Evolutionary conservation across 1,140 invertebrate genomes (phyloP), one percentile per base, ranked within the genome.

Genomic region (Charaxes varanes): DNA sequence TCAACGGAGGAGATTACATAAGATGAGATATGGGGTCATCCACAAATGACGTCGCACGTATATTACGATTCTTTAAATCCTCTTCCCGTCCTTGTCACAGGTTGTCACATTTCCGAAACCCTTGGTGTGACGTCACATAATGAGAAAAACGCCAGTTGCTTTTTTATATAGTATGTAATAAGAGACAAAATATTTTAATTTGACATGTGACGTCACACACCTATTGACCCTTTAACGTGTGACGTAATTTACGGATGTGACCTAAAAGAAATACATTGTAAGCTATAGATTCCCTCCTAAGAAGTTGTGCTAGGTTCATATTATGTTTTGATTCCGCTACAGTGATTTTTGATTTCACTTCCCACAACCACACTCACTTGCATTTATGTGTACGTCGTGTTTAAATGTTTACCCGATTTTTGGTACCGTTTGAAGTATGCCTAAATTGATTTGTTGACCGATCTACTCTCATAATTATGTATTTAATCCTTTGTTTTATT

Each of bases 351-450:
- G 54, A 55, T 59, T 41, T 43, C 28, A 47, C 45, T 15, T 44
- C 38, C 53, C 46, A 68, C 66, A 83, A 80, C 78, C 78, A 83
- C 78, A 83, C 78, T 83, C 78, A 83, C 78, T 67, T 83, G 74
- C 79, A 80, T 83, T 68, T 71, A 71, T 77, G 60, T 77, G 63
- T 74, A 53, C 51, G 53, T 67, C 48, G 40, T 37, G 35, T 50
- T 17, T 59, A 49, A 45, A 31, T 55, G 34, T 52, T 21, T 30
- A n/a, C n/a, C n/a, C n/a, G 18, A 44, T 24, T 45, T n/a, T n/a
- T n/a, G n/a, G n/a, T n/a, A n/a, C n/a, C n/a, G 32, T 59, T 44
- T 61, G 42, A 41, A 40, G 36, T 50, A 51, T 47, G 24, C 18
- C 41, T 48, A 23, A 26, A 40, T 54, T 37, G 41, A 26, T 46